These are phyloP conservation scores for Xyrichtys novacula DNA, from an alignment of 2,797 vertebrate genomes.

Conservation along the genomic window DNA sequence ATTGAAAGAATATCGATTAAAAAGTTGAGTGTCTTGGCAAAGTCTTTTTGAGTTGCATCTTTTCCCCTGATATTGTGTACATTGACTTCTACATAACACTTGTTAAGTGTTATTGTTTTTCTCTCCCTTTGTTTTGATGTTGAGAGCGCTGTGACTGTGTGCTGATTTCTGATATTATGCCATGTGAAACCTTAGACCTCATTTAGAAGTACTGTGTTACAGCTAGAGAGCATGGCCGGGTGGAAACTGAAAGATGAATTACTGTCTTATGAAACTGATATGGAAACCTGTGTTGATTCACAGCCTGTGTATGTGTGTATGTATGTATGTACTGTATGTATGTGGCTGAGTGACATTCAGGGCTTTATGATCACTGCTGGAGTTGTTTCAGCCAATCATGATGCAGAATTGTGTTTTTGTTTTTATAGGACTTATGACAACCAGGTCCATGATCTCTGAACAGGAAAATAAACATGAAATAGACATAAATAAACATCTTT, in stretches of 20 bases:
- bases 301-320: slow-evolving; percentile 16
- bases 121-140: slow-evolving; percentile 38
- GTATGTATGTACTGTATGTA: slow-evolving; percentile 41
- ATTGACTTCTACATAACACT: not conserved
- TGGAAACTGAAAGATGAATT: slow-evolving; percentile 71
- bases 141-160: slow-evolving; percentile 43
- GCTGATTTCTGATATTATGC: slow-evolving; percentile 68
- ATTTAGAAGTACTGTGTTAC: slow-evolving; percentile 74
- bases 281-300: slow-evolving; percentile 65
- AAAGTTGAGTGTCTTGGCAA: too few species aligned
- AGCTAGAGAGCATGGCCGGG: slow-evolving; percentile 56
- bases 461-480: slow-evolving; percentile 1
- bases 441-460: not conserved
- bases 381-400: slow-evolving; percentile 4
- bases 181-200: slow-evolving; percentile 80
- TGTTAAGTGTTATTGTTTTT: slow-evolving; percentile 6
- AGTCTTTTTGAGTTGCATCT: too few species aligned
- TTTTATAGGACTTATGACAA: not conserved
- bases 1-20: too few species aligned
- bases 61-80: not conserved
- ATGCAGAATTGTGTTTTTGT: slow-evolving; percentile 13
- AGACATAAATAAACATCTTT: too few species aligned
- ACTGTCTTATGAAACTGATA: slow-evolving; percentile 66
- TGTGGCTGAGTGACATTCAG: slow-evolving; percentile 50
- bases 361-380: slow-evolving; percentile 56